Evolutionary conservation across 2,888 invertebrate genomes (phyloP), one percentile per base, ranked within the genome.

Genomic region (Phrixothrix hirtus): DNA sequence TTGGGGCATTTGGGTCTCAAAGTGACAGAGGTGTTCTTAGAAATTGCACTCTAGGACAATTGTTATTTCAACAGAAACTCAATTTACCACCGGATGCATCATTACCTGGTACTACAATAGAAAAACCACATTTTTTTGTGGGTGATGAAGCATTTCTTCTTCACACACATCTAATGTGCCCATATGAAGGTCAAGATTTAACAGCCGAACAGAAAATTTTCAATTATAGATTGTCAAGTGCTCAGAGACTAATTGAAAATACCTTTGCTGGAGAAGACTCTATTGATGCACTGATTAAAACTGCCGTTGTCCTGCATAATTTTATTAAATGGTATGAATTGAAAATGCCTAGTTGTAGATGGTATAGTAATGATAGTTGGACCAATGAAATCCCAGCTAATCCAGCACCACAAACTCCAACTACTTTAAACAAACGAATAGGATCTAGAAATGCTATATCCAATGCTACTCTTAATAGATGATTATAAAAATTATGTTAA

Each of bases 1-100:
- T 68, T 43, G 69, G 72, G 15, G 58, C 58, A 35, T 63, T 60
- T 55, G 68, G 68, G 5, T 60, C 59, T n/a, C n/a, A n/a, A n/a
- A n/a, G n/a, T n/a, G n/a, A n/a, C n/a, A n/a, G n/a, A n/a, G n/a
- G n/a, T n/a, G 50, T 67, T 25, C 63, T 65, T 41, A 31, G 45
- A 41, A 29, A 25, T n/a, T 59, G 46, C 16, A 27, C 29, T 17
- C 46, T 65, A 34, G 60, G 55, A 17, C 29, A 39, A 27, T 29
- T 30, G 31, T 17, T 64, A 17, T 10, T 36, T 44, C 60, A 58
- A 32, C 55, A 50, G 15, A 43, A 34, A 29, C 37, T 61, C 6
- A 47, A 58, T 45, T 49, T 67, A 43, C 68, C 66, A 30, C 52
- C 45, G 38, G 57, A 60, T 42, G 53, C 51, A 43, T 21, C 43